Percentiles rank a stretch among this genome's conserved stretches.
phyloP scores from a whole-genome alignment of 2,888 invertebrate genomes.

The Lymantria monacha region DNA sequence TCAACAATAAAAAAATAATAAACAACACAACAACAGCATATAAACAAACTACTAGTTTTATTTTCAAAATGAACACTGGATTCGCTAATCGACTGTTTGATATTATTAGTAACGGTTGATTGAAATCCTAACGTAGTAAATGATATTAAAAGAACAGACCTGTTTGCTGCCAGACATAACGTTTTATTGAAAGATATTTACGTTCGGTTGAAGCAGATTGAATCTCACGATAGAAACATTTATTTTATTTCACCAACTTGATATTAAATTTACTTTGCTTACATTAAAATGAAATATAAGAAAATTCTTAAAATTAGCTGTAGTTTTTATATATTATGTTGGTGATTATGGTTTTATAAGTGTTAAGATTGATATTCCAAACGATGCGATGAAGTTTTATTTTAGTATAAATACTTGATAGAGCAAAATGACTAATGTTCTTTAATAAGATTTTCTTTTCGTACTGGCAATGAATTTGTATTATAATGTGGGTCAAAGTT shows the following conservation, averaged over 20 bases:
- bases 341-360: too few species aligned
- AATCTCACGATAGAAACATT: slow-evolving; percentile 5
- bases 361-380: too few species aligned
- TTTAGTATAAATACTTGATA: too few species aligned
- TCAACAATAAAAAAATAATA: not conserved
- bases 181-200: slow-evolving; percentile 7
- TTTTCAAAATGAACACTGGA: slow-evolving; percentile 15
- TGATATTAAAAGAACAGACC: slow-evolving; percentile 15
- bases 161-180: not conserved
- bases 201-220: slow-evolving; percentile 4
- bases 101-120: slow-evolving; percentile 22
- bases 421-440: too few species aligned
- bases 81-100: slow-evolving; percentile 16
- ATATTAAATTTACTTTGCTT: not conserved
- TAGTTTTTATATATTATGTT: too few species aligned
- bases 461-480: too few species aligned
- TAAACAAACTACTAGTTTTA: slow-evolving; percentile 10
- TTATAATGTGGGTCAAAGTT: too few species aligned
- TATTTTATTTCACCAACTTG: slow-evolving; percentile 8
- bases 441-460: too few species aligned
- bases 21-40: not conserved
- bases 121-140: slow-evolving; percentile 14
- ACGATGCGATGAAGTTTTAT: too few species aligned
- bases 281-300: not conserved
- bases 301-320: too few species aligned